These are phyloP conservation scores for Monoplex corrugatus DNA, from an alignment of 2,888 invertebrate genomes.

Conservation along the genomic window DNA sequence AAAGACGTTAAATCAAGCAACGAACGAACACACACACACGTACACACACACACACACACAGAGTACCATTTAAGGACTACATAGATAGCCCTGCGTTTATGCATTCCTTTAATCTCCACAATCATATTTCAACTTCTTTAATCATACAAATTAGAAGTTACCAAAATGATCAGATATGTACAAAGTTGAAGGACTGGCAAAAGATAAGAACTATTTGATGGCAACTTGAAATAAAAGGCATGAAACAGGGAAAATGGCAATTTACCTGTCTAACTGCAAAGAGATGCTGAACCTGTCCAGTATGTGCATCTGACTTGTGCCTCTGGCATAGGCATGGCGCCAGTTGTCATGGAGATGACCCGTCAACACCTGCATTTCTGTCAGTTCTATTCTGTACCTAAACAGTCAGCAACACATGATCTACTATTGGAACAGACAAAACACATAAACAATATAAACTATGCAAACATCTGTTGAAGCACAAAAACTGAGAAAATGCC, in stretches of 20 bases:
- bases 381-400: conserved; percentile 87
- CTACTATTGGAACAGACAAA: background rate
- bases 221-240: background rate
- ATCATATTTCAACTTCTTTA: background rate
- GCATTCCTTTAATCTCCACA: background rate
- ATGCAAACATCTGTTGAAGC: background rate
- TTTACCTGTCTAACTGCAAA: conserved; percentile 80
- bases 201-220: background rate
- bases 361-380: conserved; percentile 92
- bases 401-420: conserved; percentile 24
- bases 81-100: too few species aligned
- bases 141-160: background rate
- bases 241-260: background rate
- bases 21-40: background rate
- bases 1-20: background rate
- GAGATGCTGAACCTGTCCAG: conserved; percentile 88
- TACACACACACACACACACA: background rate
- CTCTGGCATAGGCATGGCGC: conserved; percentile 92
- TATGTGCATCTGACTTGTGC: conserved; percentile 92
- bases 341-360: conserved; percentile 94
- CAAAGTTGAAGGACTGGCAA: background rate
- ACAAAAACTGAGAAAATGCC: too few species aligned
- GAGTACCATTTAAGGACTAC: background rate
- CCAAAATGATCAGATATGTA: background rate
- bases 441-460: background rate